A percentile compares a stretch with the other conserved stretches of the same genome.
Evolutionary conservation across 2,888 invertebrate species (phyloP).

Genomic region (Ophraella communa): DNA sequence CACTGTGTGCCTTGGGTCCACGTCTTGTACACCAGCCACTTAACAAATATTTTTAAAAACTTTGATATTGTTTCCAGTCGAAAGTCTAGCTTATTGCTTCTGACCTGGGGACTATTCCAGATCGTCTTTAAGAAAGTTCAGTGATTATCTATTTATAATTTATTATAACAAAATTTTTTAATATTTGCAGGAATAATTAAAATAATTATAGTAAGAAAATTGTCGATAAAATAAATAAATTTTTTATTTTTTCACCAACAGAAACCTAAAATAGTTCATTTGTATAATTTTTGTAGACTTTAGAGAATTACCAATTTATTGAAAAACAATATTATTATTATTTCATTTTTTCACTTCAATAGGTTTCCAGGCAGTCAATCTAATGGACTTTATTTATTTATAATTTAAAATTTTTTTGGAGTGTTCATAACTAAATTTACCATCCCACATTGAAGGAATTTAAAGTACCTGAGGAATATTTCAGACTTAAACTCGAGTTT

Average conservation of each 20-base stretch:
- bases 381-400: no score
- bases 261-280: no score
- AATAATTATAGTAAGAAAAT: no score
- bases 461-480: background rate
- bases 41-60: constrained; percentile 52
- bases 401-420: background rate
- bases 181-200: no score
- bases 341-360: no score
- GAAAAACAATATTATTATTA: no score
- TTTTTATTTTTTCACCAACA: no score
- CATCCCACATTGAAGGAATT: background rate
- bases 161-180: no score
- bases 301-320: no score
- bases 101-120: background rate
- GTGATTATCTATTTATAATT: background rate
- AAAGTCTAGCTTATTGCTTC: constrained; percentile 12
- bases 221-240: no score
- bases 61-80: constrained; percentile 47
- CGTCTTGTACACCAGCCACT: constrained; percentile 52
- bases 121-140: background rate
- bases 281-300: no score
- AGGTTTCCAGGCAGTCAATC: no score
- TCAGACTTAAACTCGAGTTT: background rate
- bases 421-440: background rate
- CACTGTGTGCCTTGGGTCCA: constrained; percentile 53